phyloP scores from a whole-genome alignment of 2,113 vertebrate species.

The Alaudala cheleensis region DNA sequence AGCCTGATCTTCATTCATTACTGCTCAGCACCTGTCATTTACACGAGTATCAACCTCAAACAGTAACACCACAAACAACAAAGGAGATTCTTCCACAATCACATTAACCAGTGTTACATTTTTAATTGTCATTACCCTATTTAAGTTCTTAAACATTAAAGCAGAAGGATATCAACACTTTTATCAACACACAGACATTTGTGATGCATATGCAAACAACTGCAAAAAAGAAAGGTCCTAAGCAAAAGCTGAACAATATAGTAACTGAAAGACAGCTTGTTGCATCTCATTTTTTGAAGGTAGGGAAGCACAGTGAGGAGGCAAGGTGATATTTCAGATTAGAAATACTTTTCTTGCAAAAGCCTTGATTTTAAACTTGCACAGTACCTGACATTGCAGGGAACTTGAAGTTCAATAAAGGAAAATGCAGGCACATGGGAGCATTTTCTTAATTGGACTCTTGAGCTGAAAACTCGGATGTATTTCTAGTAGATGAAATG shows the following conservation, averaged over 20 bases:
- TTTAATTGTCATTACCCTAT: background rate
- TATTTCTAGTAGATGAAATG: constrained; percentile 46
- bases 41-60: background rate
- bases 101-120: background rate
- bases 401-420: constrained; percentile 38
- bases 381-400: background rate
- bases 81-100: background rate
- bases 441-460: constrained; percentile 56
- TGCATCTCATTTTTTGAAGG: background rate
- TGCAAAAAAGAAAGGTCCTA: background rate
- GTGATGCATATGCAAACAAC: background rate
- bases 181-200: background rate
- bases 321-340: background rate
- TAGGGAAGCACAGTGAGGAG: background rate
- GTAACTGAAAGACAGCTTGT: background rate
- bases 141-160: background rate
- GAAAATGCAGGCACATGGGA: background rate
- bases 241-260: background rate
- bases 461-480: constrained; percentile 32
- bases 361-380: background rate
- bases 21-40: background rate
- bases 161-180: background rate
- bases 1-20: background rate
- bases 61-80: background rate
- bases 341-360: background rate